Conservation (phyloP, 2,797 vertebrate genomes). For the Peromyscus eremicus region DNA sequence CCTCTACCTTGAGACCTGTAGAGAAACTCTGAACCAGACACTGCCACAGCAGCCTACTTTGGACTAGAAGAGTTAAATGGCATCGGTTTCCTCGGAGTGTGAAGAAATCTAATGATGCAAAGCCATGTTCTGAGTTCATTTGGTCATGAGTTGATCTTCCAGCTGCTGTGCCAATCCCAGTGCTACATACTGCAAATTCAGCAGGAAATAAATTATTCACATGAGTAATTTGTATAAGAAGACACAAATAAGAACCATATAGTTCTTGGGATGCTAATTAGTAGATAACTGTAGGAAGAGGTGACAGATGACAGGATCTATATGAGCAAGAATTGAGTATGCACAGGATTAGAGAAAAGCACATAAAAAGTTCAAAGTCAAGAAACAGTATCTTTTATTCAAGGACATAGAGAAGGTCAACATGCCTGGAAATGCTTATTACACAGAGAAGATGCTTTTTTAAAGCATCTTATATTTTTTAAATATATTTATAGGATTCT, state of each 20-base stretch:
- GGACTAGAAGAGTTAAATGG: not conserved
- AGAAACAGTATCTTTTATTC: not conserved
- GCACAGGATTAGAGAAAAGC: not conserved
- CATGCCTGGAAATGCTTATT: not conserved
- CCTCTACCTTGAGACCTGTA: not conserved
- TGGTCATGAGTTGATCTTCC: not conserved
- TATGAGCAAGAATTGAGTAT: not conserved
- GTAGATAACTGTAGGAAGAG: not conserved
- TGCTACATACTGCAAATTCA: not conserved
- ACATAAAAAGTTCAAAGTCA: not conserved
- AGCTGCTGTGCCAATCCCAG: not conserved
- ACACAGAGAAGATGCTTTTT: not conserved
- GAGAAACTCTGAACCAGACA: not conserved
- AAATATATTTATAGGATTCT: too few species aligned
- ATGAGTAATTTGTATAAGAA: not conserved
- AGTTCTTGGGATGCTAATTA: not conserved
- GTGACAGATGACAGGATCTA: not conserved
- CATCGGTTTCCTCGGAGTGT: not conserved
- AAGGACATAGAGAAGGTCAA: not conserved
- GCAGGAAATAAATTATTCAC: not conserved
- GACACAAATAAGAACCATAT: not conserved
- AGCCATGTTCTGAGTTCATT: not conserved
- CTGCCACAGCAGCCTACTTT: rapidly evolving
- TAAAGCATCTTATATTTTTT: too few species aligned
- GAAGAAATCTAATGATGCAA: not conserved